Conservation (phyloP, 2,797 vertebrate genomes). For the Tenualosa ilisha region DNA sequence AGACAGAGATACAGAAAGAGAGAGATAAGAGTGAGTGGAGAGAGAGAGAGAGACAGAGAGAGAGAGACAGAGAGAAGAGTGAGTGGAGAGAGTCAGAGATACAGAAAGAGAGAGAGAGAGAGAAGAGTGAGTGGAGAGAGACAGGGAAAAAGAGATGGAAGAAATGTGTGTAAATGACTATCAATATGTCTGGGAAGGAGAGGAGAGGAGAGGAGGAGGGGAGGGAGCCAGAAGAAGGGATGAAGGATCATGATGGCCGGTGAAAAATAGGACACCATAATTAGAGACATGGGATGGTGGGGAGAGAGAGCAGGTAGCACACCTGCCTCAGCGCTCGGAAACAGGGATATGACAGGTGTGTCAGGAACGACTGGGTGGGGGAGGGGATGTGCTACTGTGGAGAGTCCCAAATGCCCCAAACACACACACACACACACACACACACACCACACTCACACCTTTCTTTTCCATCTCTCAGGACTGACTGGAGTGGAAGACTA, state of each 20-base stretch:
- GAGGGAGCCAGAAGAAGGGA: neutral
- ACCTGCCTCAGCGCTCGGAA: neutral
- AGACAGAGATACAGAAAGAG: no score
- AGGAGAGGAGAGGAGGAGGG: neutral
- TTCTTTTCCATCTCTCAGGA: no score
- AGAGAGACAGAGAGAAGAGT: no score
- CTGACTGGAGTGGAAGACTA: no score
- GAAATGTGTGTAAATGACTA: neutral
- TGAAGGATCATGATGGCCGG: neutral
- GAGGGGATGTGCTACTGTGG: neutral
- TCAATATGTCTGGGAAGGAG: neutral
- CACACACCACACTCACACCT: no score
- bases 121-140: neutral
- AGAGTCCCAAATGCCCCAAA: neutral
- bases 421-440: neutral
- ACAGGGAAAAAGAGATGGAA: neutral
- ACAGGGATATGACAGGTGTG: neutral
- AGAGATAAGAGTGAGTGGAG: no score
- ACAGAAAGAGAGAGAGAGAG: no score
- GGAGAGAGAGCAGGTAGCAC: neutral
- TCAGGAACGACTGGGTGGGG: neutral
- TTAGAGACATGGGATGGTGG: neutral
- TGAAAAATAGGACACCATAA: constrained; percentile 17
- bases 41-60: no score
- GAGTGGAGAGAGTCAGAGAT: no score